Base-by-base conservation (phyloP, 2,888 invertebrate genomes). In the Stegophylla sp. region DNA sequence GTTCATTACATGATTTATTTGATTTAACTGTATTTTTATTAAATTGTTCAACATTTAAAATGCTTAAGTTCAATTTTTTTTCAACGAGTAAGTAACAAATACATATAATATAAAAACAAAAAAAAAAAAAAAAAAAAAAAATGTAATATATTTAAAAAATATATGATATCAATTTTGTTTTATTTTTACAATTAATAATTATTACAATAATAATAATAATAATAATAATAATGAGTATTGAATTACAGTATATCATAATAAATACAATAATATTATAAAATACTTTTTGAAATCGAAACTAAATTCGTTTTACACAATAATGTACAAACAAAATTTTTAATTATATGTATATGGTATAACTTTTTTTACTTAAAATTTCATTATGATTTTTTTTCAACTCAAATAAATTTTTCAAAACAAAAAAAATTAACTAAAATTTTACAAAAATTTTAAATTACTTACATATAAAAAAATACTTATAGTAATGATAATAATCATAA, bases 261-360 rank as follows among this genome's bases (percentile, higher is more conserved):
- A 53, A 71, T 71, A 71, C 71, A 67, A 67, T 61, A 23, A 23
- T 74, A 63, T 56, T n/a, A 76, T 76, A 66, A 69, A 77, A 77
- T 77, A 77, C 66, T 77, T 79, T 79, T 79, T 59, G 34, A 69
- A 79, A 71, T 69, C 45, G 13, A 79, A 61, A 79, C 67, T 45
- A 79, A 51, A 61, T 79, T 51, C 34, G 71, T 79, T 61, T 79
- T 76, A 77, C 71, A 79, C 34, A 61, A 71, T 56, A 79, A 79
- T 64, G 23, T 64, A 75, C 63, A 75, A 64, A 64, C 53, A 75
- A 75, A 0, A 53, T 75, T 51, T 64, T 23, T 64, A 64, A 64
- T 51, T 41, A 41, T 23, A 28, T 48, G 1, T 48, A 71, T 23
- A 23, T 48, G 28, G 61, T 59, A 69, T 67, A 61, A 69, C 48